Conservation (phyloP, 2,113 vertebrate species). For the Rhinoptilus africanus region DNA sequence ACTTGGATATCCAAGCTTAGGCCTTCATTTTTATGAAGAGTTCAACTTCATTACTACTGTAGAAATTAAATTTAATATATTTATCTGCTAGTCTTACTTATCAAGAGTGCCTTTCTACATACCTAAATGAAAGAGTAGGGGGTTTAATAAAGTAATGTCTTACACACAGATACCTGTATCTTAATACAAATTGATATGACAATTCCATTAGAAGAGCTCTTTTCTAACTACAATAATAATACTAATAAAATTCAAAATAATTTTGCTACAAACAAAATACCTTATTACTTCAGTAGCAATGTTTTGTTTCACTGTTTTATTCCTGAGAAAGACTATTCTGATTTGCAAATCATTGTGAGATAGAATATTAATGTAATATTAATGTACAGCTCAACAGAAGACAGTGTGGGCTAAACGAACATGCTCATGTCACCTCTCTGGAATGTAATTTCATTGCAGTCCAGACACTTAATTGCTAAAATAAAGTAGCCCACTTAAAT, state of each 20-base stretch:
- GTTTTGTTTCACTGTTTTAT: background rate
- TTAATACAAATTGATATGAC: background rate
- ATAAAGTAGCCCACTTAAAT: background rate
- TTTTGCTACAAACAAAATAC: background rate
- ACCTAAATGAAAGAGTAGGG: background rate
- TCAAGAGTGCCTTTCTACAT: background rate
- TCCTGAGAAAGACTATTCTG: background rate
- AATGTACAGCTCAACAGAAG: background rate
- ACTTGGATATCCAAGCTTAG: background rate
- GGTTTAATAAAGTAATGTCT: background rate
- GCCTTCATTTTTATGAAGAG: background rate
- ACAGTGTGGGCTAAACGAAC: background rate
- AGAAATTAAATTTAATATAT: background rate
- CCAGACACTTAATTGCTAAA: background rate
- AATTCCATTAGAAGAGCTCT: background rate
- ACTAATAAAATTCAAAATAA: background rate
- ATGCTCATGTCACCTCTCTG: background rate
- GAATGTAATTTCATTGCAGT: background rate
- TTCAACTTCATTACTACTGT: background rate
- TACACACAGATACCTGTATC: background rate
- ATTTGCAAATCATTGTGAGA: background rate
- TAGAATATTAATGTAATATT: background rate
- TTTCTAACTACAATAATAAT: background rate
- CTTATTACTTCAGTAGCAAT: background rate
- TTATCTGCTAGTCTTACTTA: background rate